phyloP scores from a whole-genome alignment of 2,797 vertebrate species.

The Paratrypauchen microcephalus region DNA sequence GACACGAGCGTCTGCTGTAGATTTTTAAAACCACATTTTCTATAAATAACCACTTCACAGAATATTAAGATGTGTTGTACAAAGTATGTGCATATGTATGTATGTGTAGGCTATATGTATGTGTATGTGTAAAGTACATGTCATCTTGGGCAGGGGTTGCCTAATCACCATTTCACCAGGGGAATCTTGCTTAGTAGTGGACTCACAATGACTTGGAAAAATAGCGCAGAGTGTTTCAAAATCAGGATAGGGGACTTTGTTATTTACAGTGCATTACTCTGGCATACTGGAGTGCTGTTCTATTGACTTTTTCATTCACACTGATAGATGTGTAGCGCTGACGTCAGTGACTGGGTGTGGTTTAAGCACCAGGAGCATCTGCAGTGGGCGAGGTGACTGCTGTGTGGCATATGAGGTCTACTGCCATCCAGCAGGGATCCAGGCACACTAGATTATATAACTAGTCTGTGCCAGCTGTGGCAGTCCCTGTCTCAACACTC shows the following conservation, averaged over 20 bases:
- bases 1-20: background rate
- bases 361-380: conserved; percentile 45
- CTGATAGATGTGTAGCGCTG: conserved; percentile 23
- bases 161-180: background rate
- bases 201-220: conserved; percentile 2
- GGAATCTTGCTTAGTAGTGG: background rate
- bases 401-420: conserved; percentile 52
- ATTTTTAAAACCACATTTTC: background rate
- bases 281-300: conserved; percentile 17
- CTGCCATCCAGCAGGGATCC: conserved; percentile 59
- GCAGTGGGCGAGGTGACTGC: conserved; percentile 38
- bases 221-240: background rate
- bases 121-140: no score
- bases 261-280: conserved; percentile 44
- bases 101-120: no score
- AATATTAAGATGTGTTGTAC: no score
- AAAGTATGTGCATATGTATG: no score
- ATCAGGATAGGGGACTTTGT: conserved; percentile 38
- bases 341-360: conserved; percentile 14
- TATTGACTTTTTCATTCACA: conserved; percentile 27
- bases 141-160: no score
- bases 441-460: conserved; percentile 74
- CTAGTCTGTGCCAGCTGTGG: conserved; percentile 73
- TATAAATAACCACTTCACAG: background rate
- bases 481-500: conserved; percentile 51